Conservation (phyloP, 2,113 vertebrate species). For the Chloroceryle aenea region DNA sequence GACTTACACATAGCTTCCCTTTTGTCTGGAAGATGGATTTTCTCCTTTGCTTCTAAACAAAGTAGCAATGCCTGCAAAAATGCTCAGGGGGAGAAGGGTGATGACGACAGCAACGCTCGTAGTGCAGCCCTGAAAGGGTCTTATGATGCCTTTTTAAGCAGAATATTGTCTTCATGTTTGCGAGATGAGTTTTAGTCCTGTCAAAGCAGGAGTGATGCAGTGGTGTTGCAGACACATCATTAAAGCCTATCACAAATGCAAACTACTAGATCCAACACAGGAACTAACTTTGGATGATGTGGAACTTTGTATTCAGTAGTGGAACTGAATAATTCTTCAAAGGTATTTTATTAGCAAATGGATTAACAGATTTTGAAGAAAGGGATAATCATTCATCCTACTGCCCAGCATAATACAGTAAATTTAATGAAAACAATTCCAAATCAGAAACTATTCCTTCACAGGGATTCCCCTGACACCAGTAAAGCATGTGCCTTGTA, state of each 20-base stretch:
- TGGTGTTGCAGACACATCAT: neutral
- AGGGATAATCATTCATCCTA: neutral
- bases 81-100: neutral
- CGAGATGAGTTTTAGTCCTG: neutral
- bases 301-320: neutral
- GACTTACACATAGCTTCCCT: neutral
- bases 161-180: neutral
- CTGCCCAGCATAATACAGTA: neutral
- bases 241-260: neutral
- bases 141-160: neutral
- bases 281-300: neutral
- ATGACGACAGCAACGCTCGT: neutral
- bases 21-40: neutral
- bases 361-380: neutral
- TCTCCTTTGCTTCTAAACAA: neutral
- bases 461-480: neutral
- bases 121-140: neutral
- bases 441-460: neutral
- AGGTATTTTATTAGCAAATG: neutral
- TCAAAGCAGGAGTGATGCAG: neutral
- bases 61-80: neutral
- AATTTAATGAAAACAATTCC: neutral
- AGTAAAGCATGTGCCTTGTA: neutral
- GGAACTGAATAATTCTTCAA: neutral
- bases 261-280: neutral